Evolutionary conservation across 2,797 vertebrate genomes (phyloP).

Genomic region (Onychomys torridus): DNA sequence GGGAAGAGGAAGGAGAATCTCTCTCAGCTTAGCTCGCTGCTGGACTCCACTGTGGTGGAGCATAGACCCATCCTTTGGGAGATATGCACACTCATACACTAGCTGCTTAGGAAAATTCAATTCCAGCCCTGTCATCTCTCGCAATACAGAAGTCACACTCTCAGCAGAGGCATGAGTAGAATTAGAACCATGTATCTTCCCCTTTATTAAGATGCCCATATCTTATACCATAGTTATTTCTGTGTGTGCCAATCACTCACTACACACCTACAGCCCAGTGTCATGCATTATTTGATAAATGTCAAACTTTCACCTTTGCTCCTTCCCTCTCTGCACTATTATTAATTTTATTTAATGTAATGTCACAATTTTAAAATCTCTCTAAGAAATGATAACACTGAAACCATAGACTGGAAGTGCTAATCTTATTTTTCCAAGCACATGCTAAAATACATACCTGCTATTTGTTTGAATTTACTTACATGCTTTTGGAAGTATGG

Average conservation of each 20-base stretch:
- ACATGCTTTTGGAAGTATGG: not conserved
- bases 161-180: not conserved
- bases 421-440: not conserved
- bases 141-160: not conserved
- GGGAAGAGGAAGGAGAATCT: not conserved
- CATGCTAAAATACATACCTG: not conserved
- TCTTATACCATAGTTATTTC: not conserved
- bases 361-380: slow-evolving; percentile 2
- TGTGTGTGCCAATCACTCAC: not conserved
- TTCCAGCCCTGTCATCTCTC: not conserved
- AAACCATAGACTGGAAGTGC: not conserved
- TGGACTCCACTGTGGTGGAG: not conserved
- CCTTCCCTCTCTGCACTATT: not conserved
- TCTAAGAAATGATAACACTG: slow-evolving; percentile 1
- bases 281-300: not conserved
- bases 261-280: not conserved
- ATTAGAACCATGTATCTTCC: not conserved
- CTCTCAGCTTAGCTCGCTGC: not conserved
- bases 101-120: not conserved
- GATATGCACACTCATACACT: not conserved
- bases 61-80: not conserved
- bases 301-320: not conserved
- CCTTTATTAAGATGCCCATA: not conserved
- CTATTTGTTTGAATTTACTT: not conserved
- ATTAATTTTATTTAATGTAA: slow-evolving; percentile 5